These are phyloP conservation scores for Helicoverpa armigera DNA, from an alignment of 1,140 invertebrate species.

Conservation along the genomic window DNA sequence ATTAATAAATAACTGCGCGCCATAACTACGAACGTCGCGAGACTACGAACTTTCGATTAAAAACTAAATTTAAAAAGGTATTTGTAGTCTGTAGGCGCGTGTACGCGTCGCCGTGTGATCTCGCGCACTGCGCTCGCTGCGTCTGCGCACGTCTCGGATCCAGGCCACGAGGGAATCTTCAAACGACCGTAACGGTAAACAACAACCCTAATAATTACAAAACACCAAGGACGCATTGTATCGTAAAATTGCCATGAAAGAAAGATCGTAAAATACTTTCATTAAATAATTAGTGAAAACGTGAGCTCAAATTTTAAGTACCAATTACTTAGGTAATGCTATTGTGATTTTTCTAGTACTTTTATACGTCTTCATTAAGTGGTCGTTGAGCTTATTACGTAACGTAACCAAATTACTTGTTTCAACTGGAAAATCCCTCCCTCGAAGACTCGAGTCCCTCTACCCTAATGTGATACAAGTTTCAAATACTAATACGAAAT, in stretches of 20 bases:
- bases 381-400: not conserved
- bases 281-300: slow-evolving; percentile 10
- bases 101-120: slow-evolving; percentile 56
- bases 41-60: slow-evolving; percentile 5
- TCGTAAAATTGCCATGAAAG: slow-evolving; percentile 17
- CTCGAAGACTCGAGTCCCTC: too few relatives aligned
- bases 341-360: not conserved
- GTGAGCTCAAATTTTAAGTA: slow-evolving; percentile 11
- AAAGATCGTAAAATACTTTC: not conserved
- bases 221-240: slow-evolving; percentile 17
- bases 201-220: slow-evolving; percentile 53
- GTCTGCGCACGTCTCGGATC: slow-evolving; percentile 36
- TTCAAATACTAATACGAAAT: too few relatives aligned
- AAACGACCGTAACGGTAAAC: slow-evolving; percentile 61
- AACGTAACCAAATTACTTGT: too few relatives aligned
- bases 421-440: too few relatives aligned
- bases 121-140: slow-evolving; percentile 56
- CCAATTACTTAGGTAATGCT: not conserved
- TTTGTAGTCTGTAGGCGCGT: slow-evolving; percentile 48
- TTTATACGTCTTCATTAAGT: not conserved
- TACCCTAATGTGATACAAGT: too few relatives aligned
- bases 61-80: not conserved
- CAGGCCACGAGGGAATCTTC: slow-evolving; percentile 54
- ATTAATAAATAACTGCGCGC: slow-evolving; percentile 17
- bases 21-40: slow-evolving; percentile 22